Evolutionary conservation across 2,113 vertebrate genomes (phyloP).

Genomic region (Oncorhynchus gorbuscha): DNA sequence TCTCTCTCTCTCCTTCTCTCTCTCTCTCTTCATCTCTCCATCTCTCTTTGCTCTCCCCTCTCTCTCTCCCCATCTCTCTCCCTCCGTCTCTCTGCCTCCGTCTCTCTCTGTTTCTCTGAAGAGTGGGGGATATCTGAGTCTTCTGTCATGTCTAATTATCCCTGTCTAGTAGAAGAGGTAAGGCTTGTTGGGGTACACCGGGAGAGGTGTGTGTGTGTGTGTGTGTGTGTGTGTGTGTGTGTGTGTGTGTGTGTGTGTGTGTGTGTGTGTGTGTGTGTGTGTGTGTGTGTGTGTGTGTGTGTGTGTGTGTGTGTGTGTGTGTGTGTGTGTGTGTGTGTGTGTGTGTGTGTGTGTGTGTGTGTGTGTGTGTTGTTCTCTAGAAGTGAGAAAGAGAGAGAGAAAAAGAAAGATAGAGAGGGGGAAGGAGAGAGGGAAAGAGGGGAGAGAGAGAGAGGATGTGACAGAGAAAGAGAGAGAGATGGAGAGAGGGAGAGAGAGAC

Average conservation of each 20-base stretch:
- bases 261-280: not conserved
- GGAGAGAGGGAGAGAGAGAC: fast-evolving
- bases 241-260: constrained; percentile 22
- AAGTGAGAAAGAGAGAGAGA: no score
- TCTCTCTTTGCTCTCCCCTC: no score
- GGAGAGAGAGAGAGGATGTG: no score
- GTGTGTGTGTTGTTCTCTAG: no score
- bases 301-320: constrained; percentile 1
- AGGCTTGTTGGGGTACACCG: constrained; percentile 19
- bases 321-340: constrained; percentile 13
- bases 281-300: constrained; percentile 1
- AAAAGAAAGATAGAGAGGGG: no score
- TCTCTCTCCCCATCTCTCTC: no score
- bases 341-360: constrained; percentile 1
- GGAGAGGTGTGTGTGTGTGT: not conserved
- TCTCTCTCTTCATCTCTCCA: no score
- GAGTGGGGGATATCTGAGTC: constrained; percentile 12
- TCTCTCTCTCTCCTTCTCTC: no score
- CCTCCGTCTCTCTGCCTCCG: no score
- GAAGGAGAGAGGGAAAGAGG: no score
- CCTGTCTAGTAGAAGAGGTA: constrained; percentile 24
- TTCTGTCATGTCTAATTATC: constrained; percentile 4
- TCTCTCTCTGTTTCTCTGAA: constrained; percentile 8
- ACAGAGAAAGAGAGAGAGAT: no score
- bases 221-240: constrained; percentile 6